Evolutionary conservation across 1,140 invertebrate species (phyloP), one percentile per base, ranked within the genome.

Genomic region (Trichonephila clavata): DNA sequence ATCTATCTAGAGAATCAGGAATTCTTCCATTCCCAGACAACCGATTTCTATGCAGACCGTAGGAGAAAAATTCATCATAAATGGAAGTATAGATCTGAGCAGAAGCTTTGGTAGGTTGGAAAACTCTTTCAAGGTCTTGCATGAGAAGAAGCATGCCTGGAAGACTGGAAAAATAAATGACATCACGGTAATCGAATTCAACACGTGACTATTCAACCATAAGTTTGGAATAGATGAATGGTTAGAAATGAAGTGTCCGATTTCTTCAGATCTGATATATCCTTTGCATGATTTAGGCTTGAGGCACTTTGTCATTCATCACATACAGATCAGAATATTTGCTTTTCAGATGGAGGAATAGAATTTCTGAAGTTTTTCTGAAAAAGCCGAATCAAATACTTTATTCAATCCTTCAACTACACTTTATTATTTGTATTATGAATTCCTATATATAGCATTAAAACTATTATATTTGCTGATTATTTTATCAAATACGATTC

Each of bases 191-290:
- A 77, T 27, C 68, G 68, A 77, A 77, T 77, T 77, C 68, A 77
- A 77, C 68, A 77, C 68, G 68, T 77, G 68, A 77, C 68, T n/a
- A 16, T 77, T n/a, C 68, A 77, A 27, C 68, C 68, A 77, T 27
- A 77, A 77, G n/a, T 27, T 39, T 77, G 68, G n/a, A 27, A 13
- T 77, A 77, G 68, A 77, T 77, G 68, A 77, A 77, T 77, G 68
- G 68, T 77, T 24, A 14, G n/a, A 32, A 7, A 77, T 77, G 68
- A 77, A 77, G 24, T 77, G 10, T 2, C 68, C 68, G 20, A 27
- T 77, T 77, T 77, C 68, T 77, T 77, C 27, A n/a, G 68, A 2
- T 77, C n/a, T 32, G 68, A 32, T 77, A 7, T 24, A 32, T 77
- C n/a, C 1, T 71, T 71, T 71, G 27, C 27, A 27, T 27, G 68